Conservation (phyloP, 2,888 invertebrate genomes). For the Chrysolina americana region DNA sequence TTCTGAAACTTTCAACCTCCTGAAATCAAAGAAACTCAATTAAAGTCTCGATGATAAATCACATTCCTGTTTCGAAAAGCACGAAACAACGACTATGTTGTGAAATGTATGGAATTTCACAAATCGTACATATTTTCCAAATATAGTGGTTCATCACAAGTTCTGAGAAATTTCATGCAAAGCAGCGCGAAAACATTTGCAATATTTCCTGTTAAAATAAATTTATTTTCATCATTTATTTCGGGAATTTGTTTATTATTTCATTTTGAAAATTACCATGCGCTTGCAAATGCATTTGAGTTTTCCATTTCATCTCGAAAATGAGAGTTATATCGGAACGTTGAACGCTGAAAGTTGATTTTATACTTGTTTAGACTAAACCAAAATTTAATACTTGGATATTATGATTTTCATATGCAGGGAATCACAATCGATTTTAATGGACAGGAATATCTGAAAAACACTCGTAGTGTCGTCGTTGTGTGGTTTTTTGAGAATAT, state of each 20-base stretch:
- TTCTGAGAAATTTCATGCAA: not conserved
- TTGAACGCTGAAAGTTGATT: not conserved
- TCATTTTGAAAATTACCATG: not conserved
- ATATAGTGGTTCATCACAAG: not conserved
- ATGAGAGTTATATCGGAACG: not conserved
- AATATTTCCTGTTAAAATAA: not conserved
- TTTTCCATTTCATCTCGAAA: conserved; percentile 1
- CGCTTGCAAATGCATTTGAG: not conserved
- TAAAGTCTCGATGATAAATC: too few relatives aligned
- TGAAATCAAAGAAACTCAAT: too few relatives aligned
- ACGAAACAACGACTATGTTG: not conserved
- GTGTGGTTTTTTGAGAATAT: too few relatives aligned
- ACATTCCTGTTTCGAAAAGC: too few relatives aligned
- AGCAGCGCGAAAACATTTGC: not conserved
- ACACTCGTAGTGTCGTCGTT: too few relatives aligned
- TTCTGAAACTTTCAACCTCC: too few relatives aligned
- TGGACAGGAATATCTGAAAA: too few relatives aligned
- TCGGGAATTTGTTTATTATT: not conserved
- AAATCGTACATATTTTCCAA: not conserved
- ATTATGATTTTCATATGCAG: too few relatives aligned
- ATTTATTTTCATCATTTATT: not conserved
- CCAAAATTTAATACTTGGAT: too few relatives aligned
- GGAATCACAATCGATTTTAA: too few relatives aligned
- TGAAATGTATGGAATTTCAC: not conserved
- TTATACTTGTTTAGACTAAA: not conserved